These are phyloP conservation scores for Muscina levida DNA, from an alignment of 2,888 invertebrate species.

Conservation along the genomic window DNA sequence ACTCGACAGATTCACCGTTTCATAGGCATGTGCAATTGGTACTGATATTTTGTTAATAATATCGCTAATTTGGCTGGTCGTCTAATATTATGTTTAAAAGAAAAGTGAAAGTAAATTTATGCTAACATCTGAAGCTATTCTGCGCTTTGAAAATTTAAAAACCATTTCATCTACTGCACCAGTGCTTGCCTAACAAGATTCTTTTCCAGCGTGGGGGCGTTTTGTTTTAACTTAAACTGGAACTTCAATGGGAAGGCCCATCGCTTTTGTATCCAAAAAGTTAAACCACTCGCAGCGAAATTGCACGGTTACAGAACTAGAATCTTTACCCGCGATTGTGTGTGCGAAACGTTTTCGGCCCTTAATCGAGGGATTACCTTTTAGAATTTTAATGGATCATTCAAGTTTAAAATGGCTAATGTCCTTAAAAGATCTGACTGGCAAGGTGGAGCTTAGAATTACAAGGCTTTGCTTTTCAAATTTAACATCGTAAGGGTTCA, in stretches of 20 bases:
- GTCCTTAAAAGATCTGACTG: too few relatives aligned
- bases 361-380: constrained; percentile 63
- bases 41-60: constrained; percentile 39
- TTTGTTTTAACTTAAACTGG: constrained; percentile 34
- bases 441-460: constrained; percentile 30
- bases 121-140: constrained; percentile 9
- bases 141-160: constrained; percentile 40
- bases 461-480: constrained; percentile 22
- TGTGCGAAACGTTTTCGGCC: constrained; percentile 32
- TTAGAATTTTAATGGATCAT: constrained; percentile 67
- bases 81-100: constrained; percentile 34
- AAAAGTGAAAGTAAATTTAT: constrained; percentile 20
- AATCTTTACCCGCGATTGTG: constrained; percentile 44
- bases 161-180: constrained; percentile 21
- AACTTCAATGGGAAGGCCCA: constrained; percentile 26
- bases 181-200: constrained; percentile 45
- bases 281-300: constrained; percentile 47
- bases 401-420: constrained; percentile 42
- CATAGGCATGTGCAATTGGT: constrained; percentile 47
- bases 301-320: too few relatives aligned
- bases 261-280: constrained; percentile 64
- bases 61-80: constrained; percentile 45
- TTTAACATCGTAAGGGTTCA: constrained; percentile 35
- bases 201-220: constrained; percentile 46
- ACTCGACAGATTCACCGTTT: constrained; percentile 40